A percentile compares a stretch with the other conserved stretches of the same genome.
Conservation (phyloP, 1,140 invertebrate species). For the Trypoxylus dichotomus region DNA sequence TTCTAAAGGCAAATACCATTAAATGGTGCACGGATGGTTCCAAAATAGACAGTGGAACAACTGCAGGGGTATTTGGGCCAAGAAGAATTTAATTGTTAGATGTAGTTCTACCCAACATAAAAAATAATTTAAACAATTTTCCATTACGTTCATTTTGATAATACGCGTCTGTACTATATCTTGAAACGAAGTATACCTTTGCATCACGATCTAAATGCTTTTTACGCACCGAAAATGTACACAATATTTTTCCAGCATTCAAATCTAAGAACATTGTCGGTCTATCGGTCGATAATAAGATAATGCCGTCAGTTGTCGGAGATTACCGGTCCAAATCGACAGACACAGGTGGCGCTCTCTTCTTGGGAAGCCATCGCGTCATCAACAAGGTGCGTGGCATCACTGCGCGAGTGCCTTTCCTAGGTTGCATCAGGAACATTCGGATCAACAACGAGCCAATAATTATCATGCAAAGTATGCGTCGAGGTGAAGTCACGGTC, state of each 20-base stretch:
- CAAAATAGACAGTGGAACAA: no score
- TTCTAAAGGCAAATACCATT: no score
- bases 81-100: no score
- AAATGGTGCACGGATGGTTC: no score
- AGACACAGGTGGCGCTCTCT: conserved; percentile 83
- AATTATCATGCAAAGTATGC: conserved; percentile 62
- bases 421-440: conserved; percentile 81
- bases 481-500: conserved; percentile 67
- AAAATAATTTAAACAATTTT: no score
- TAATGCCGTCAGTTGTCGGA: conserved; percentile 68
- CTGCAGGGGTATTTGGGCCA: no score
- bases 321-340: conserved; percentile 65
- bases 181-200: no score
- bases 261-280: conserved; percentile 84
- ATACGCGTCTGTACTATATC: no score
- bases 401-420: conserved; percentile 67
- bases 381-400: conserved; percentile 59
- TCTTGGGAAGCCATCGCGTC: conserved; percentile 83
- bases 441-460: conserved; percentile 64
- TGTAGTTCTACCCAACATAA: no score
- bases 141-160: no score
- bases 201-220: no score
- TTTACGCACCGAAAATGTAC: no score
- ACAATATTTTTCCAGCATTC: conserved; percentile 63
- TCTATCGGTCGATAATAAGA: conserved; percentile 77